A percentile compares a stretch with the other conserved stretches of the same genome.
Evolutionary conservation across 2,888 invertebrate species (phyloP).

Genomic region (Aelia acuminata): DNA sequence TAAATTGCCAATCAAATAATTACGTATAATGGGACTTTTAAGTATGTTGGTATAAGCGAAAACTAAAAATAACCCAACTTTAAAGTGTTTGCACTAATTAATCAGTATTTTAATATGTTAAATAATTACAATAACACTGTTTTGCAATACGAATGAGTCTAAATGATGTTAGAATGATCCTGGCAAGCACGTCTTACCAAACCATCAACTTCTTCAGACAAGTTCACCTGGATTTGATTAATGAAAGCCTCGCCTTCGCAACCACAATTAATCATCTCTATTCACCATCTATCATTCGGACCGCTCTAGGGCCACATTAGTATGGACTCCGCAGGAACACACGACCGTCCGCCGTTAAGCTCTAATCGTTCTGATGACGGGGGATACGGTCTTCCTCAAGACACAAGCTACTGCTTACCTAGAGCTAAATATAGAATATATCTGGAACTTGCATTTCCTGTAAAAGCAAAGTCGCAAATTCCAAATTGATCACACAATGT

Average conservation of each 20-base stretch:
- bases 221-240: neutral
- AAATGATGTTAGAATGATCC: neutral
- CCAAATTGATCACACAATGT: too few relatives aligned
- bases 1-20: too few relatives aligned
- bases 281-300: neutral
- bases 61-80: too few relatives aligned
- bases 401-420: neutral
- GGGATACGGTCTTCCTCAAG: neutral
- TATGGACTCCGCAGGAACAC: neutral
- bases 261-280: slow-evolving; percentile 9
- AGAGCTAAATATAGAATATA: neutral
- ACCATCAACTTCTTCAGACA: neutral
- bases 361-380: slow-evolving; percentile 3
- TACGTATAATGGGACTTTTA: too few relatives aligned
- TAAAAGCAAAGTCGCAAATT: too few relatives aligned
- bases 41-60: too few relatives aligned
- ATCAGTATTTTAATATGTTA: too few relatives aligned
- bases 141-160: too few relatives aligned
- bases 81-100: too few relatives aligned
- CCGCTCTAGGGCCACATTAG: neutral
- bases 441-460: neutral
- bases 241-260: neutral
- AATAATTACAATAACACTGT: too few relatives aligned
- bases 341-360: neutral
- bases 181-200: neutral